Evolutionary conservation across 2,113 vertebrate species (phyloP).

Genomic region (Dromiciops gliroides): DNA sequence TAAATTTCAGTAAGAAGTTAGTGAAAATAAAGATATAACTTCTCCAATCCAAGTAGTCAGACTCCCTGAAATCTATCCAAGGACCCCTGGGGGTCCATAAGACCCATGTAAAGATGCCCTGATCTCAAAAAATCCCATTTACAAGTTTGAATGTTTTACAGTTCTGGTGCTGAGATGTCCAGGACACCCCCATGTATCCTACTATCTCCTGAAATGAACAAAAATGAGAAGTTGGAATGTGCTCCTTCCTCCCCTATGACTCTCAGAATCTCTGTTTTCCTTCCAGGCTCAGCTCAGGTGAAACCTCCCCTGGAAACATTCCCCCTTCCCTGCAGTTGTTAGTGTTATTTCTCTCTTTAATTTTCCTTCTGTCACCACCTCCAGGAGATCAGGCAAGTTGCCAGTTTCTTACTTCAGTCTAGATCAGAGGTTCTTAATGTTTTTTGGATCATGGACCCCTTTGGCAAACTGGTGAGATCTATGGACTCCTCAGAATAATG

Average conservation of each 20-base stretch:
- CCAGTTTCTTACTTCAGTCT: background rate
- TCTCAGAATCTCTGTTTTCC: background rate
- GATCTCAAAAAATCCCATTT: background rate
- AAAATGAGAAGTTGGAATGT: conserved; percentile 57
- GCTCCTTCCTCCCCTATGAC: background rate
- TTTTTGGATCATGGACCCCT: background rate
- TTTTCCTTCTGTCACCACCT: background rate
- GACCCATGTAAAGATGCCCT: background rate
- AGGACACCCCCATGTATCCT: background rate
- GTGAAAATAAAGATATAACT: background rate
- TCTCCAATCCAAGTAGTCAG: background rate
- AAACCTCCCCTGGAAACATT: background rate
- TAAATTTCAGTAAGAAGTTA: background rate
- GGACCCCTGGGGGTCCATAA: background rate
- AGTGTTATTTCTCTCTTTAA: background rate
- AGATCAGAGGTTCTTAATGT: background rate
- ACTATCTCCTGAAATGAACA: background rate
- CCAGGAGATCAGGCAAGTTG: background rate
- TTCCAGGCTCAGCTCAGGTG: background rate
- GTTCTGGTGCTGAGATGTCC: background rate
- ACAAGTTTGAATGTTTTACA: background rate
- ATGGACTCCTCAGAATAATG: background rate
- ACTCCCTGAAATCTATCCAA: background rate
- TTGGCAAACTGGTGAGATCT: background rate
- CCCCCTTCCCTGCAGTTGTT: background rate